phyloP scores from a whole-genome alignment of 1,140 invertebrate species.

The Zaprionus africanus region DNA sequence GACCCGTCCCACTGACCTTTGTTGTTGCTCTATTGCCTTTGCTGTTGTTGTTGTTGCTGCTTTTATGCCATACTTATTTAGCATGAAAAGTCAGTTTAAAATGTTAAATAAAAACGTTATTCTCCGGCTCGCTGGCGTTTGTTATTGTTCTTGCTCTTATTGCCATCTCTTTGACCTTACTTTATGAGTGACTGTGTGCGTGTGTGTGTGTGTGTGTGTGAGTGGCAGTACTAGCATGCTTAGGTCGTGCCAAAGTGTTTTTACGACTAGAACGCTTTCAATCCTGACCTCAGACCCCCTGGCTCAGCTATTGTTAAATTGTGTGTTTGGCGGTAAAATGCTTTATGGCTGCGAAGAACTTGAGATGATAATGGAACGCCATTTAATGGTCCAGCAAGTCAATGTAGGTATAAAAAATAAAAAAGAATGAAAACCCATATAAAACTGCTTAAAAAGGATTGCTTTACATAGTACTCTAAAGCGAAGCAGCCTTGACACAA shows the following conservation, averaged over 20 bases:
- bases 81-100: slow-evolving; percentile 81
- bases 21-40: neutral
- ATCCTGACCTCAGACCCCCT: slow-evolving; percentile 10
- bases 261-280: slow-evolving; percentile 50
- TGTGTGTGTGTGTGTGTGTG: slow-evolving; percentile 20
- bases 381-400: slow-evolving; percentile 39
- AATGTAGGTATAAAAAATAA: slow-evolving; percentile 27
- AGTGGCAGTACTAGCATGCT: slow-evolving; percentile 25
- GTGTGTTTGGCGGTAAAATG: slow-evolving; percentile 53
- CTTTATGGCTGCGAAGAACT: slow-evolving; percentile 49
- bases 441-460: slow-evolving; percentile 35
- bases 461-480: slow-evolving; percentile 25
- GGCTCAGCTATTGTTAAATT: slow-evolving; percentile 42
- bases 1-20: neutral
- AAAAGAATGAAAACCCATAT: slow-evolving; percentile 2
- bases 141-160: slow-evolving; percentile 36
- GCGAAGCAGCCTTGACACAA: neutral
- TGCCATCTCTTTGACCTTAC: slow-evolving; percentile 43
- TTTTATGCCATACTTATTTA: slow-evolving; percentile 75
- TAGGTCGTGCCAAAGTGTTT: slow-evolving; percentile 60
- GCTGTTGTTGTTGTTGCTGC: slow-evolving; percentile 31
- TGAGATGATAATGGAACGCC: slow-evolving; percentile 54
- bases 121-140: slow-evolving; percentile 19
- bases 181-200: slow-evolving; percentile 30
- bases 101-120: slow-evolving; percentile 53